These are phyloP conservation scores for Semaprochilodus insignis DNA, from an alignment of 2,797 vertebrate genomes.

Conservation along the genomic window DNA sequence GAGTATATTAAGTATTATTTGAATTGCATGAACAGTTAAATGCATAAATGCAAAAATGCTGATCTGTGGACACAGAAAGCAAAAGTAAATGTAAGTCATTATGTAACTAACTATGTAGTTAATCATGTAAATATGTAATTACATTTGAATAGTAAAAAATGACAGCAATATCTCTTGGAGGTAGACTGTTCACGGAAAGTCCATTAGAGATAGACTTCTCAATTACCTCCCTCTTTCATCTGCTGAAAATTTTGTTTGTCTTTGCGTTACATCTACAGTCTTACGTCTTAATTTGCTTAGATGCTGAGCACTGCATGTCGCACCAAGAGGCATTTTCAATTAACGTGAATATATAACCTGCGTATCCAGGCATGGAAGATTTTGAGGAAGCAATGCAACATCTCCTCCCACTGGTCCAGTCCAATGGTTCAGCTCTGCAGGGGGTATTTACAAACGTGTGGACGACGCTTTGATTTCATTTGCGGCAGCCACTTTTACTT, in stretches of 20 bases:
- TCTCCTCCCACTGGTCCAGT: constrained; percentile 60
- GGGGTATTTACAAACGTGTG: constrained; percentile 70
- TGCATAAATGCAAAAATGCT: not conserved
- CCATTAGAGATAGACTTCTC: constrained; percentile 26
- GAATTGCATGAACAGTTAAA: no score
- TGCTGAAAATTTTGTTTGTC: constrained; percentile 24
- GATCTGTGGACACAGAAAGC: not conserved
- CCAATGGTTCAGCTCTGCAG: constrained; percentile 65
- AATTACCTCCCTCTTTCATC: constrained; percentile 33
- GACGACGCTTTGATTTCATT: constrained; percentile 37
- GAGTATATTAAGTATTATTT: no score
- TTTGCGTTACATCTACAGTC: not conserved
- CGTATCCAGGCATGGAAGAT: constrained; percentile 3
- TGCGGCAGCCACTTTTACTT: constrained; percentile 72
- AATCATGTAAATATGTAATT: not conserved
- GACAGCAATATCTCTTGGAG: not conserved
- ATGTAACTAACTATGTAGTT: not conserved
- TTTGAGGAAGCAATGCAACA: constrained; percentile 59
- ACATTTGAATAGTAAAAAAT: not conserved
- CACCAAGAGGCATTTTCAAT: constrained; percentile 43
- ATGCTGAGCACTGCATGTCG: constrained; percentile 24
- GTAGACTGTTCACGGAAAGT: not conserved
- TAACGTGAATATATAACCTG: constrained; percentile 24
- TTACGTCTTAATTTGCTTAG: constrained; percentile 17
- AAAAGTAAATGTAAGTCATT: not conserved